Evolutionary conservation across 2,797 vertebrate genomes (phyloP), one percentile per base, ranked within the genome.

Genomic region (Sebastes oblongus): DNA sequence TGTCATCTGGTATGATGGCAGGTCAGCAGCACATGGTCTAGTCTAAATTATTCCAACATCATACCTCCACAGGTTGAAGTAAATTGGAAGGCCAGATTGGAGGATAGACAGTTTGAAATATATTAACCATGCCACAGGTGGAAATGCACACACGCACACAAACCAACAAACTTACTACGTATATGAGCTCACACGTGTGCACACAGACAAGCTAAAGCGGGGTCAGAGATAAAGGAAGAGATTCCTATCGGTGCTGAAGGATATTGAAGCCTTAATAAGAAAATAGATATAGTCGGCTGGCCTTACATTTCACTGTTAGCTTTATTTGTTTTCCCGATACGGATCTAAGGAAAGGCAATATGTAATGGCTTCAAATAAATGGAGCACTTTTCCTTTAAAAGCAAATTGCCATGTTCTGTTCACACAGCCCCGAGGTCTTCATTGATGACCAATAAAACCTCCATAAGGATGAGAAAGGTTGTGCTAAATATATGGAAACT

Each of bases 261-360:
- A 95, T 95, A 95, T 95, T 95, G 94, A 93, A 95, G 91, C 81
- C 93, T 92, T 93, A 95, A 95, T 94, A 93, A 89, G 92, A 95
- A 94, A 91, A 92, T 84, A 92, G 86, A 93, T 92, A 94, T 86
- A 91, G 87, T 90, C 83, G 85, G 66, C 87, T 83, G 88, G 91
- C 90, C 89, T 89, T 83, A 88, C 86, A 75, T 93, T 88, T 90
- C 86, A 87, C 85, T 86, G 85, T 93, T 94, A 85, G 87, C 87
- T 93, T 94, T 95, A 95, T 94, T 95, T 93, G 90, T 92, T 94
- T 93, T 91, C n/a, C 70, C 64, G 93, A 95, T 95, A 91, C 8
- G 0, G 24, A 94, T 95, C 94, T 83, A 81, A 91, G 14, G 86
- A 93, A 94, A 93, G 91, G 88, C 90, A 91, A 92, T 92, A 90